phyloP scores from a whole-genome alignment of 2,888 invertebrate species.

The Orchesellides sinensis region DNA sequence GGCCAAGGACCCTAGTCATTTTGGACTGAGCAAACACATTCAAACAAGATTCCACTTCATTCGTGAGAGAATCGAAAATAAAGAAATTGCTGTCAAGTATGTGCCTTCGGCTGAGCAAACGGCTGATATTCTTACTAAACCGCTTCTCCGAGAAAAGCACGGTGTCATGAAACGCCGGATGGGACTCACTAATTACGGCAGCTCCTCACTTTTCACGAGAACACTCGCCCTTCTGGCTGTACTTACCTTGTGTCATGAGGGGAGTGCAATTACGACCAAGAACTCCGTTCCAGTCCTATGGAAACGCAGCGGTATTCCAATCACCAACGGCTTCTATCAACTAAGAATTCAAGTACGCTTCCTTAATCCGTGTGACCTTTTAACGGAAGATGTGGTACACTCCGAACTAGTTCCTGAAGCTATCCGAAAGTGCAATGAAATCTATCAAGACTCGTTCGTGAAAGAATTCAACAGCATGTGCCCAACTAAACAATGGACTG shows the following conservation, averaged over 20 bases:
- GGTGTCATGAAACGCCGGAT: too few relatives aligned
- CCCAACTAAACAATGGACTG: too few relatives aligned
- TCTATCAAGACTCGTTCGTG: not conserved
- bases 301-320: not conserved
- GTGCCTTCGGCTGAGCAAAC: conserved; percentile 14
- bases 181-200: too few relatives aligned
- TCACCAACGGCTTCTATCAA: not conserved
- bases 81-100: not conserved
- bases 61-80: conserved; percentile 26
- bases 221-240: too few relatives aligned
- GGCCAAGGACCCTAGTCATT: conserved; percentile 67
- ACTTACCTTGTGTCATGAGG: too few relatives aligned
- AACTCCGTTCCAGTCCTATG: not conserved
- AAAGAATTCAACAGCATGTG: too few relatives aligned
- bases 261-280: too few relatives aligned
- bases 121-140: conserved; percentile 30
- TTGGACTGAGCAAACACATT: conserved; percentile 73
- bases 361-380: not conserved
- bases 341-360: not conserved
- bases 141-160: not conserved
- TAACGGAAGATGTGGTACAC: not conserved
- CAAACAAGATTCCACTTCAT: conserved; percentile 31
- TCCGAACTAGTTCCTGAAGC: not conserved
- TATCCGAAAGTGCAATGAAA: not conserved
- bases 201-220: too few relatives aligned